Evolutionary conservation across 2,888 invertebrate species (phyloP).

Genomic region (Dinocampus coccinellae): DNA sequence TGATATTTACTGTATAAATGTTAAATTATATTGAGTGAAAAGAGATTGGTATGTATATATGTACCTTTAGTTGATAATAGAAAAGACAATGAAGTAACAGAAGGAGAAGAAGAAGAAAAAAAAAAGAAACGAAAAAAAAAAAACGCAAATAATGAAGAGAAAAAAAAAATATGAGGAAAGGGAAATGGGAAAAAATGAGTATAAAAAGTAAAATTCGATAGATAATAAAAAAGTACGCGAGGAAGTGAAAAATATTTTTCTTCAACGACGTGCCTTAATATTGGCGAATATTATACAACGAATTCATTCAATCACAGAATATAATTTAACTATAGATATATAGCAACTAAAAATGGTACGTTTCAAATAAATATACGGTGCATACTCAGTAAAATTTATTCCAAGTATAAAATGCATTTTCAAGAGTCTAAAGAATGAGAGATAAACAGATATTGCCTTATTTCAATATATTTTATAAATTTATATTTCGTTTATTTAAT

Average conservation of each 20-base stretch:
- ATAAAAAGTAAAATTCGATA: neutral
- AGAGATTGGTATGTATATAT: too few species aligned
- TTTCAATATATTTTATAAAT: neutral
- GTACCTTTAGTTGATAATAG: too few species aligned
- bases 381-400: slow-evolving; percentile 37
- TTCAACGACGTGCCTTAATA: slow-evolving; percentile 12
- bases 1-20: too few species aligned
- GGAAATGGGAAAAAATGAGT: neutral
- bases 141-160: neutral
- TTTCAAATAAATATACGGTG: slow-evolving; percentile 35
- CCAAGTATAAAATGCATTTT: slow-evolving; percentile 21
- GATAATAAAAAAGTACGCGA: slow-evolving; percentile 23
- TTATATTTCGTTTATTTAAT: neutral
- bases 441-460: slow-evolving; percentile 8
- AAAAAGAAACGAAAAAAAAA: too few species aligned
- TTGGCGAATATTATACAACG: slow-evolving; percentile 28
- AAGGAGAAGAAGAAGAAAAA: too few species aligned
- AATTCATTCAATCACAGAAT: slow-evolving; percentile 32
- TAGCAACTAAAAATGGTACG: slow-evolving; percentile 26
- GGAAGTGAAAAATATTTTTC: slow-evolving; percentile 26
- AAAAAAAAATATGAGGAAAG: neutral
- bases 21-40: too few species aligned
- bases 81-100: too few species aligned
- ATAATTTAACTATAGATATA: slow-evolving; percentile 22
- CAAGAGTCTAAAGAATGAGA: slow-evolving; percentile 15